phyloP scores from a whole-genome alignment of 2,113 vertebrate genomes.

The Microtus pennsylvanicus region DNA sequence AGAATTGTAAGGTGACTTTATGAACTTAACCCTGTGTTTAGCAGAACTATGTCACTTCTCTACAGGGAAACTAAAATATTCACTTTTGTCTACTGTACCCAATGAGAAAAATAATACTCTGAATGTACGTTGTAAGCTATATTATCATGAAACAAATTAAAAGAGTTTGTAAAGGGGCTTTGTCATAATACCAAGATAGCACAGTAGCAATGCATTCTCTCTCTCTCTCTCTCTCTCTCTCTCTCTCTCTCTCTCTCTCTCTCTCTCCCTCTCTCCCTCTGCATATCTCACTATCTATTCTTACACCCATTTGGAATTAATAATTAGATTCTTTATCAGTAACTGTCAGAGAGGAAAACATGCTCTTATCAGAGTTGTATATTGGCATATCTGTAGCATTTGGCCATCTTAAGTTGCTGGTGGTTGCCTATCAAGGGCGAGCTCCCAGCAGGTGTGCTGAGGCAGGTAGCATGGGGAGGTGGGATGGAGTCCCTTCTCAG shows the following conservation, averaged over 20 bases:
- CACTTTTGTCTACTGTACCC: constrained; percentile 44
- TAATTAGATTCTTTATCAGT: background rate
- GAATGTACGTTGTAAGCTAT: background rate
- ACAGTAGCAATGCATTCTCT: background rate
- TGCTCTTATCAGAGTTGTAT: background rate
- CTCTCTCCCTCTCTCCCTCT: background rate
- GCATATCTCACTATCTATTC: background rate
- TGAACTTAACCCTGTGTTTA: background rate
- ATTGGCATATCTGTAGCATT: background rate
- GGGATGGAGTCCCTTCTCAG: background rate
- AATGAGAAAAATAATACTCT: background rate
- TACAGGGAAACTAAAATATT: constrained; percentile 13
- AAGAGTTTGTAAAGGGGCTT: constrained; percentile 9
- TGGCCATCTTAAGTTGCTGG: background rate
- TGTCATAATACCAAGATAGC: background rate
- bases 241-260: too few species aligned
- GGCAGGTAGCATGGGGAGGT: too few species aligned
- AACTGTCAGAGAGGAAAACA: background rate
- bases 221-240: too few species aligned
- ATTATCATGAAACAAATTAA: constrained; percentile 32
- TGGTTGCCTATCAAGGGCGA: background rate
- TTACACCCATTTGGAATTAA: background rate
- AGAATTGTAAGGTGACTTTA: background rate
- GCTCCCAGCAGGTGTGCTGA: background rate
- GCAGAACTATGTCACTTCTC: background rate